Percentiles rank a stretch among this genome's conserved stretches.
phyloP scores from a whole-genome alignment of 1,140 invertebrate genomes.

The Papilio aristodemus region DNA sequence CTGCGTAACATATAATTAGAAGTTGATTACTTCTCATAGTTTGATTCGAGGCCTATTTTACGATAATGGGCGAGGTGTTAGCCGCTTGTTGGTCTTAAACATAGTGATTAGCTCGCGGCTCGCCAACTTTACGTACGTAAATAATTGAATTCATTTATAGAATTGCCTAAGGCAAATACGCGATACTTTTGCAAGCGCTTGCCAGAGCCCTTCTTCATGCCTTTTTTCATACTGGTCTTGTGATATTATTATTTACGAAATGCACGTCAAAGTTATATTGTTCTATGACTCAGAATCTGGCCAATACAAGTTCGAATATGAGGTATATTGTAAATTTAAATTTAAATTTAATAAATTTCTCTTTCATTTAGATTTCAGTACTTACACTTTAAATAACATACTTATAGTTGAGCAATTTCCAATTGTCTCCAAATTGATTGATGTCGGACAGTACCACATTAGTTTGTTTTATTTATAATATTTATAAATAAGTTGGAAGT shows the following conservation, averaged over 20 bases:
- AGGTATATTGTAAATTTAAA: too few species aligned
- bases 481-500: too few species aligned
- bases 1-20: constrained; percentile 43
- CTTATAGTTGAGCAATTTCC: too few species aligned
- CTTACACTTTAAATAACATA: too few species aligned
- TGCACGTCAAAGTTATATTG: neutral
- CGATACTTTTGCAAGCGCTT: constrained; percentile 33
- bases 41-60: constrained; percentile 42
- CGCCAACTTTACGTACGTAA: constrained; percentile 16
- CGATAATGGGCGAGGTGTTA: constrained; percentile 38
- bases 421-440: too few species aligned
- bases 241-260: neutral
- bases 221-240: constrained; percentile 3
- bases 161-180: constrained; percentile 39
- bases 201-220: constrained; percentile 21
- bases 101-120: constrained; percentile 35
- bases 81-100: constrained; percentile 35
- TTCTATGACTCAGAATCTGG: neutral
- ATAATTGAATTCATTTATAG: constrained; percentile 39
- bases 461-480: too few species aligned
- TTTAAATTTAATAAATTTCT: too few species aligned
- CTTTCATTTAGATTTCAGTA: too few species aligned
- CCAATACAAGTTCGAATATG: neutral
- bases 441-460: too few species aligned
- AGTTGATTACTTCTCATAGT: constrained; percentile 46